Conservation (phyloP, 2,888 invertebrate species). For the Oxytorus armatus region DNA sequence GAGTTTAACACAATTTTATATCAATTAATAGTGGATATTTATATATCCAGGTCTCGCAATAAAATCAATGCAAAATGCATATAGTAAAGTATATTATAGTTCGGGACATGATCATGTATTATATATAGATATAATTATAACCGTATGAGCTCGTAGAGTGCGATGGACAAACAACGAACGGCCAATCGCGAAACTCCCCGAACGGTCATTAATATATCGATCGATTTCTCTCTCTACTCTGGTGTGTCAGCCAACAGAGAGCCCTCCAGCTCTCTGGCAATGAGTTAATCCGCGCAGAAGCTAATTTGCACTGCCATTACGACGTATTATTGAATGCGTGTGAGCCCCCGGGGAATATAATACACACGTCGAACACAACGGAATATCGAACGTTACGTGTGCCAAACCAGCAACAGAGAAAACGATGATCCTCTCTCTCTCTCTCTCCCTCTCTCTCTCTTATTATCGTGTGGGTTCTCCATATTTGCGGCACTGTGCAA, state of each 20-base stretch:
- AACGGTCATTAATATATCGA: slow-evolving; percentile 67
- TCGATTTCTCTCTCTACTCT: slow-evolving; percentile 44
- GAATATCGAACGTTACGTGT: slow-evolving; percentile 53
- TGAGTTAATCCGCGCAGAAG: slow-evolving; percentile 74
- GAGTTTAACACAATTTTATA: too few species aligned
- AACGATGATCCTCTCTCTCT: slow-evolving; percentile 35
- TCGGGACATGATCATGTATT: slow-evolving; percentile 26
- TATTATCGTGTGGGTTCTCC: background rate
- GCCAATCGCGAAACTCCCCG: slow-evolving; percentile 63
- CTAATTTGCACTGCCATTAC: slow-evolving; percentile 77
- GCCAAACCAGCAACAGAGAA: slow-evolving; percentile 47
- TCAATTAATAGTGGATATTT: too few species aligned
- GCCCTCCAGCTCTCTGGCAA: slow-evolving; percentile 61
- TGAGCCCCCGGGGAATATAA: slow-evolving; percentile 62
- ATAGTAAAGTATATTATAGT: slow-evolving; percentile 16
- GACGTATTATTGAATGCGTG: slow-evolving; percentile 73
- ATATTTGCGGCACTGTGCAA: background rate
- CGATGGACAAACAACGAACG: slow-evolving; percentile 65
- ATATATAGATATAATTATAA: slow-evolving; percentile 8
- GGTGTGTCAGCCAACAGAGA: slow-evolving; percentile 29
- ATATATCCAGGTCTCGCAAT: slow-evolving; percentile 18
- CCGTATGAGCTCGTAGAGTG: slow-evolving; percentile 45
- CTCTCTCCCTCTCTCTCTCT: slow-evolving; percentile 28
- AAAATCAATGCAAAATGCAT: slow-evolving; percentile 56
- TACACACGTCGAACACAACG: slow-evolving; percentile 42